phyloP scores from a whole-genome alignment of 2,888 invertebrate species.

The Clivina fossor region DNA sequence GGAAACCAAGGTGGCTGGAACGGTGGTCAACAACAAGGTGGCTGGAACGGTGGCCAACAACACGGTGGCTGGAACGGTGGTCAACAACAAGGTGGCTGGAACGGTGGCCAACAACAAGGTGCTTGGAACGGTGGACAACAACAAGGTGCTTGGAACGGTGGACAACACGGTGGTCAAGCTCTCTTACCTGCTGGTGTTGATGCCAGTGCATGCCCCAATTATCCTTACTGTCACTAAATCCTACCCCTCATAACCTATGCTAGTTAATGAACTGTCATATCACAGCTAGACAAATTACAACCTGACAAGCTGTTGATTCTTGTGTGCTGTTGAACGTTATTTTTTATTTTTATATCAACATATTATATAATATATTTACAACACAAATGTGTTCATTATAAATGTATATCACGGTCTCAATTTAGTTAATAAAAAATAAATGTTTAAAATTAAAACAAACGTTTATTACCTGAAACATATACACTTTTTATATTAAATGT shows the following conservation, averaged over 20 bases:
- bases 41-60: constrained; percentile 27
- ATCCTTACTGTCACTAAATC: constrained; percentile 52
- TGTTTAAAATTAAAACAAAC: background rate
- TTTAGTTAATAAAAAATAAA: constrained; percentile 22
- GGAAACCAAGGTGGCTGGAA: constrained; percentile 17
- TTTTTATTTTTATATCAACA: constrained; percentile 24
- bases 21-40: constrained; percentile 7
- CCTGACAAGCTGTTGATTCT: constrained; percentile 26
- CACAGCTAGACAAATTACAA: constrained; percentile 28
- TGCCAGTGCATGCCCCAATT: constrained; percentile 52
- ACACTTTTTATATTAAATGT: no score
- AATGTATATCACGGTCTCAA: constrained; percentile 31
- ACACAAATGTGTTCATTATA: constrained; percentile 32
- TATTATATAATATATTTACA: constrained; percentile 29
- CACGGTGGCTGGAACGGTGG: constrained; percentile 22
- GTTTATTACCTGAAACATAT: no score
- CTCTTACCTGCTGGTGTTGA: constrained; percentile 53
- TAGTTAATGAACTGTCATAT: constrained; percentile 14
- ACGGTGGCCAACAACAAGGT: constrained; percentile 17
- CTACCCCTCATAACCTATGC: no score
- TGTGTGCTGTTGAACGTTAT: constrained; percentile 20
- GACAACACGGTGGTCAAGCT: constrained; percentile 38
- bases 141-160: constrained; percentile 11
- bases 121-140: constrained; percentile 30
- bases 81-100: constrained; percentile 25